Base-by-base conservation (phyloP, 2,113 vertebrate species). In the Pygoscelis adeliae region DNA sequence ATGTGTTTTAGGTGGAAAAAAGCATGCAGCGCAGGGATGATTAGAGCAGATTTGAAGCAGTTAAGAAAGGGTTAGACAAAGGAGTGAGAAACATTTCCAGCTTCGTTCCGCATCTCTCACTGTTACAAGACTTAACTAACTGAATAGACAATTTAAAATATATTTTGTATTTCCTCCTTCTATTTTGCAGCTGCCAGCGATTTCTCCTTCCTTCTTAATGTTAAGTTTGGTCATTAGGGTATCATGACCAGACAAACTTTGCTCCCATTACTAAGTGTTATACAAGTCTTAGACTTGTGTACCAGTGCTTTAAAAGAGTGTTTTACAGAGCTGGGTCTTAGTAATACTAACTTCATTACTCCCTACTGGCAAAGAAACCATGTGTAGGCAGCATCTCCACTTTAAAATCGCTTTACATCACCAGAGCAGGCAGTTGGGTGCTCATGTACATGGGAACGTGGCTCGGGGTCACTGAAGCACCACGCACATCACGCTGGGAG, bases 401-500 rank as follows among this genome's bases (percentile, higher is more conserved):
- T 71, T 44, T 6, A 13, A 21, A 29, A 25, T 4, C 32, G 1
- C 65, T 46, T 58, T 3, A 7, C 49, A 32, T 22, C 93, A 25
- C 16, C 71, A 13, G 63, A 58, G 89, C 0, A 20, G 63, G 16
- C 1, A 36, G 71, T 0, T 30, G 47, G 56, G 74, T 44, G 78
- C 62, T 76, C 1, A 3, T 22, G 47, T 0, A 20, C 40, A 34
- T 2, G 15, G n/a, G 27, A n/a, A 36, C 0, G 67, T 13, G 67
- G 15, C 44, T 8, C 2, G 6, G 83, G 70, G 53, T 34, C 1
- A 2, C 0, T 7, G 70, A 36, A 71, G 38, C 8, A 20, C 47
- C 69, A 2, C 0, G 2, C 0, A 0, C 9, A 8, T 20, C 56
- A 11, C 6, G 10, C 4, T 10, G 44, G 89, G 47, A 66, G 61